phyloP scores from a whole-genome alignment of 1,140 invertebrate genomes.

The Drosophila pseudoananassae region DNA sequence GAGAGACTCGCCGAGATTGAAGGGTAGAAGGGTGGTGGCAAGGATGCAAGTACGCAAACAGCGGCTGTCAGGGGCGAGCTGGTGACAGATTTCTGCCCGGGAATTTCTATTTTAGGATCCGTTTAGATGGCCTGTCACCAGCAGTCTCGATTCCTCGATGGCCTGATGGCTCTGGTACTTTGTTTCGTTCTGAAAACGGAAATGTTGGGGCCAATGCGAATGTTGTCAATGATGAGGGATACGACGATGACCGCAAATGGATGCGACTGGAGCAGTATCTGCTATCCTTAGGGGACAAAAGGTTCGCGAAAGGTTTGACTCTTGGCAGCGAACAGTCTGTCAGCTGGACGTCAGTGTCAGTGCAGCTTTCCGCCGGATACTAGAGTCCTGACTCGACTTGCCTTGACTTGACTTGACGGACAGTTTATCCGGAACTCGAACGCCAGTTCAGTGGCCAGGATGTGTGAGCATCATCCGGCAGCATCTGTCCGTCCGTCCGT shows the following conservation, averaged over 20 bases:
- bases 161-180: slow-evolving; percentile 25
- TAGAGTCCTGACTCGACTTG: not conserved
- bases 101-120: slow-evolving; percentile 48
- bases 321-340: slow-evolving; percentile 14
- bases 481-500: slow-evolving; percentile 11
- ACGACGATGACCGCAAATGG: slow-evolving; percentile 64
- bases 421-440: not conserved
- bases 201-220: slow-evolving; percentile 56
- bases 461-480: slow-evolving; percentile 27
- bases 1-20: slow-evolving; percentile 1
- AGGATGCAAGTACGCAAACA: slow-evolving; percentile 14
- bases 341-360: slow-evolving; percentile 22
- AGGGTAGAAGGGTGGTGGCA: slow-evolving; percentile 1
- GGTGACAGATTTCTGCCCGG: slow-evolving; percentile 40
- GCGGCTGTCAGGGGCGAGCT: slow-evolving; percentile 21
- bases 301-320: slow-evolving; percentile 26
- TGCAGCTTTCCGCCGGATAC: slow-evolving; percentile 9
- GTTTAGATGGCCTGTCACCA: slow-evolving; percentile 53
- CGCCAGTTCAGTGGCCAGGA: slow-evolving; percentile 11
- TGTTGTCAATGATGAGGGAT: slow-evolving; percentile 41
- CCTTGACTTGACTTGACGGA: slow-evolving; percentile 14
- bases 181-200: slow-evolving; percentile 51
- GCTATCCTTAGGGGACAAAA: slow-evolving; percentile 32
- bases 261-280: slow-evolving; percentile 37
- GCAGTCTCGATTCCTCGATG: slow-evolving; percentile 7